Evolutionary conservation across 92 coral and sea anemone species (phyloP).

Genomic region (Porites cylindrica): DNA sequence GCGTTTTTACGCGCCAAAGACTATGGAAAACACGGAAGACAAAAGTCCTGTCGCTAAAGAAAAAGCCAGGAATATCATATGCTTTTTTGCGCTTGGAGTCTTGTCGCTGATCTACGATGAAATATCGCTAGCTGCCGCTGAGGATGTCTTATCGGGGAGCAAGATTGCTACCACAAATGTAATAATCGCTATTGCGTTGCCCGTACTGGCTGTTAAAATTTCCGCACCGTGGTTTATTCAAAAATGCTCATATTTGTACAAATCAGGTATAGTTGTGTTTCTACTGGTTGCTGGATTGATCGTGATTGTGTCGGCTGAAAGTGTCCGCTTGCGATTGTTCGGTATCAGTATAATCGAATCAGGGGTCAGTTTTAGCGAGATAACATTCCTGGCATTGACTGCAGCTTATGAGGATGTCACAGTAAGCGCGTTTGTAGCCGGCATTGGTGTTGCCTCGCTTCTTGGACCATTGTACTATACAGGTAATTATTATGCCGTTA

Average conservation of each 20-base stretch:
- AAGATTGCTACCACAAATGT: constrained; percentile 55
- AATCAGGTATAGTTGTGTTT: constrained; percentile 27
- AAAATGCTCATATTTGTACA: constrained; percentile 43
- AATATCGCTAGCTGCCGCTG: constrained; percentile 58
- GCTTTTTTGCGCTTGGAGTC: constrained; percentile 55
- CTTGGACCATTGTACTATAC: constrained; percentile 70
- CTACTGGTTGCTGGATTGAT: constrained; percentile 47
- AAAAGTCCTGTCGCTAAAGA: neutral
- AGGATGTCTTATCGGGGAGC: constrained; percentile 66
- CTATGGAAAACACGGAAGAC: neutral
- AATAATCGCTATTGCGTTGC: constrained; percentile 62
- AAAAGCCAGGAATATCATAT: constrained; percentile 41
- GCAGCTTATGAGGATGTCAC: constrained; percentile 60
- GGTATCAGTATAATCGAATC: constrained; percentile 64
- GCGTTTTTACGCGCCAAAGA: neutral
- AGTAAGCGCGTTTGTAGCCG: constrained; percentile 72
- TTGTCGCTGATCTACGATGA: constrained; percentile 61
- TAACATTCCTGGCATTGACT: constrained; percentile 66
- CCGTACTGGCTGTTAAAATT: constrained; percentile 51
- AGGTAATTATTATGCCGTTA: constrained; percentile 36
- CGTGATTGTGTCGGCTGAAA: constrained; percentile 39
- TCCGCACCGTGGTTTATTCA: constrained; percentile 70
- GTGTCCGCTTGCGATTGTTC: constrained; percentile 49
- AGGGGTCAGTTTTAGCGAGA: constrained; percentile 63
- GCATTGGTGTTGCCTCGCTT: constrained; percentile 67